Evolutionary conservation across 2,888 invertebrate genomes (phyloP), one percentile per base, ranked within the genome.

Genomic region (Thymelicus acteon): DNA sequence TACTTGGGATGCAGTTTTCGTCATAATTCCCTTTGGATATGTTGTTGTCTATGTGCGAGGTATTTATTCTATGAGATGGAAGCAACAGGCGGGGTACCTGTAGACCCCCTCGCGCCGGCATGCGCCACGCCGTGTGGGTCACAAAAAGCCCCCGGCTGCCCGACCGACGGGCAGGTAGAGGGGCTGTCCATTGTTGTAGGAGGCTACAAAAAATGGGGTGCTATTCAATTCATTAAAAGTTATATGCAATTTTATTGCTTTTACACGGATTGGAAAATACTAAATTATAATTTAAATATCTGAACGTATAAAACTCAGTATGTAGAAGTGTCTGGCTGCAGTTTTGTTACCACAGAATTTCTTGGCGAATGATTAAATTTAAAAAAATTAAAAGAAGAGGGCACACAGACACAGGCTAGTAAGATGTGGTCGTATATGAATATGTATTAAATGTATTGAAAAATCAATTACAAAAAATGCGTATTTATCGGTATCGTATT

Each of bases 191-290:
- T 54, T 54, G 54, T 54, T 54, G 54, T 61, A 5, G 31, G 13
- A 24, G 47, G 7, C 7, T 13, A 47, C 47, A 61, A 61, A 61
- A 61, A 60, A 40, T 48, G 39, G 58, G 58, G 39, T n/a, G 58
- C 61, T 12, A 61, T 61, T 48, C 47, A 31, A 24, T 61, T 24
- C 44, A 31, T 61, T 58, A 58, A 19, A 44, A 37, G 39, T 39
- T 60, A 60, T 39, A 39, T 60, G 39, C 60, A 60, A 60, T 39
- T 39, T 60, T 37, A 60, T 60, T 39, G 60, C 60, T 39, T n/a
- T 39, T 60, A 15, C 37, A 58, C n/a, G 13, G 31, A 31, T 58
- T 37, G 39, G 39, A 39, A 39, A 39, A 52, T 12, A 15, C 10
- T 52, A 52, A 52, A 52, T 44, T 12, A 44, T 44, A 12, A 44